Conservation (phyloP, 2,888 invertebrate species). For the Trachelus stipa region DNA sequence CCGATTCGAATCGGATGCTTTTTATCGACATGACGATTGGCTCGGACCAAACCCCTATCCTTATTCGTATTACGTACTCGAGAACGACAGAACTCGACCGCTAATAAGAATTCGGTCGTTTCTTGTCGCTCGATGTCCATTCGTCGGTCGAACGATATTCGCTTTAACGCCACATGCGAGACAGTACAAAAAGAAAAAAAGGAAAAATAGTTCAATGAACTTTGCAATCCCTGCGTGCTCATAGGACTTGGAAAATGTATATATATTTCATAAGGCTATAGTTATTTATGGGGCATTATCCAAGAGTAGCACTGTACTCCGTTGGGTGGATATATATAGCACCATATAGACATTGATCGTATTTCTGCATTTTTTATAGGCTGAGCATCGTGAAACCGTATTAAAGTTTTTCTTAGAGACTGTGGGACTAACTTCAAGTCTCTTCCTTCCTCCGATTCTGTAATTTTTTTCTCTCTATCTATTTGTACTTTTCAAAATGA, state of each 20-base stretch:
- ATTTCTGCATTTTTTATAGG: not conserved
- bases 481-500: too few species aligned
- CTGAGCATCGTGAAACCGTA: not conserved
- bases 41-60: not conserved
- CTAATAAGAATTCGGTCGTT: constrained; percentile 38
- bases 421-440: not conserved
- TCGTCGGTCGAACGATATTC: not conserved
- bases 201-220: not conserved
- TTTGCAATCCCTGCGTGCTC: not conserved
- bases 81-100: constrained; percentile 10
- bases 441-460: not conserved
- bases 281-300: not conserved
- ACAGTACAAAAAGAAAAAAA: not conserved
- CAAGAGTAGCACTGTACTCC: not conserved
- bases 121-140: constrained; percentile 21
- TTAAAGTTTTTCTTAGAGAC: not conserved
- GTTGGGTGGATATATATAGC: not conserved
- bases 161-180: not conserved
- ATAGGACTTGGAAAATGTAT: not conserved
- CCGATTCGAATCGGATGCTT: not conserved
- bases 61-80: not conserved
- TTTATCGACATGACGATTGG: not conserved
- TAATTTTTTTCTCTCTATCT: not conserved
- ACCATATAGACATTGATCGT: not conserved
- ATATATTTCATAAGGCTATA: not conserved